These are phyloP conservation scores for Palloptera scutellata DNA, from an alignment of 2,888 invertebrate genomes.

Conservation along the genomic window DNA sequence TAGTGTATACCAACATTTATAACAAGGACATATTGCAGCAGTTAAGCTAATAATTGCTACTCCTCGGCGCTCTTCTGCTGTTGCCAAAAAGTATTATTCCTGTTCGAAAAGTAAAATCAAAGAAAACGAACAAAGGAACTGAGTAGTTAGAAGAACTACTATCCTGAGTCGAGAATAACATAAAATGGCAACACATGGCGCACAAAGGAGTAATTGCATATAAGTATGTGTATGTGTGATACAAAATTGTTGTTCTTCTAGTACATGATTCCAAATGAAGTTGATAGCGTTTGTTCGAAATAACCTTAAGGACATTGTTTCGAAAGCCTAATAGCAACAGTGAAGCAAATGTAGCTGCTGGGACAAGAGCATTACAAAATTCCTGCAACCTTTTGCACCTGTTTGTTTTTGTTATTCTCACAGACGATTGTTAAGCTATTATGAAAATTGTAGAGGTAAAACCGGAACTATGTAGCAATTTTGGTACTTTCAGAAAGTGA, in stretches of 20 bases:
- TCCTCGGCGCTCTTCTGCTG: not conserved
- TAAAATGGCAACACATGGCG: constrained; percentile 33
- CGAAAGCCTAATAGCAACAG: no score
- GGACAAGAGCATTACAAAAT: no score
- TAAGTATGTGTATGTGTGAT: not conserved
- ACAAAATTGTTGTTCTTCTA: not conserved
- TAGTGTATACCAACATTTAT: not conserved
- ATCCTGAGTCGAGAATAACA: not conserved
- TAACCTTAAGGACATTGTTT: no score
- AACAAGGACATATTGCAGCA: constrained; percentile 22
- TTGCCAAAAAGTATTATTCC: no score
- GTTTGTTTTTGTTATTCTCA: no score
- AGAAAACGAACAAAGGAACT: not conserved
- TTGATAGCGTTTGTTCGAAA: no score
- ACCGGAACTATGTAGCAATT: no score
- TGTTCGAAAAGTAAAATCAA: not conserved
- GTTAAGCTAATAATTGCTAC: constrained; percentile 34
- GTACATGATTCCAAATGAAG: not conserved
- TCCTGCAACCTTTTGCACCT: no score
- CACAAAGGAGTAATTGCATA: constrained; percentile 48
- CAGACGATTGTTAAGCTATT: no score
- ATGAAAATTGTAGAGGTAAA: no score
- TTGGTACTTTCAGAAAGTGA: no score
- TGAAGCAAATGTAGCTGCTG: no score
- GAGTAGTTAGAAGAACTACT: constrained; percentile 6